Evolutionary conservation across 2,113 vertebrate species (phyloP).

Genomic region (Scatophagus argus): DNA sequence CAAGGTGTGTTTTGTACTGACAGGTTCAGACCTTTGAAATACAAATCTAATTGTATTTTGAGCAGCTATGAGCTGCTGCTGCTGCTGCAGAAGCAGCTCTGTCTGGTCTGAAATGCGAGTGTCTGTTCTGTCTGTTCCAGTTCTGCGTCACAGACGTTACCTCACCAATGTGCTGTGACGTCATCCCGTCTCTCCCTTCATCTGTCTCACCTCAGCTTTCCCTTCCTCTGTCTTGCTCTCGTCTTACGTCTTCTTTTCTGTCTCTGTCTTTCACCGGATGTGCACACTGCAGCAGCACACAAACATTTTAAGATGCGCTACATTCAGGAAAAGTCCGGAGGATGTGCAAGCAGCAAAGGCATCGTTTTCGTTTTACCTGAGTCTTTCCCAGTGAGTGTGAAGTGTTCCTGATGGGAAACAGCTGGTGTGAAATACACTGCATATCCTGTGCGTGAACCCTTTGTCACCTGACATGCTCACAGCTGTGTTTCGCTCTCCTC

Average conservation of each 20-base stretch:
- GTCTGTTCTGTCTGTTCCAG: slow-evolving; percentile 25
- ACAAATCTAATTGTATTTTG: not conserved
- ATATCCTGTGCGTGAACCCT: not conserved
- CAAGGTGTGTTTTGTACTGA: not conserved
- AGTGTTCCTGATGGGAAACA: not conserved
- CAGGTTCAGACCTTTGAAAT: not conserved
- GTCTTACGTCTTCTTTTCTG: not conserved
- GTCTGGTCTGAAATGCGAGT: not conserved
- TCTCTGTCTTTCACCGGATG: accelerated
- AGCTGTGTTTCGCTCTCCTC: not conserved
- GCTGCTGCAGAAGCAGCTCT: not conserved
- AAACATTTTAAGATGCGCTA: not conserved
- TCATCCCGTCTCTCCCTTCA: slow-evolving; percentile 28
- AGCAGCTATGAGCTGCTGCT: not conserved
- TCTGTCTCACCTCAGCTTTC: slow-evolving; percentile 12
- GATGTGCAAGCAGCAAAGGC: not conserved
- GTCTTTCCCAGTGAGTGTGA: not conserved
- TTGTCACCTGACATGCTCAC: not conserved
- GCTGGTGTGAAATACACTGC: not conserved
- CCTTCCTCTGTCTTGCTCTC: not conserved
- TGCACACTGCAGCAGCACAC: not conserved
- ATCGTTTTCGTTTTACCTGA: not conserved
- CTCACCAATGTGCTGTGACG: slow-evolving; percentile 53
- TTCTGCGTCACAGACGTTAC: slow-evolving; percentile 66
- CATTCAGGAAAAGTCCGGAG: not conserved